Evolutionary conservation across 2,797 vertebrate genomes (phyloP).

Genomic region (Esox masquinongy): DNA sequence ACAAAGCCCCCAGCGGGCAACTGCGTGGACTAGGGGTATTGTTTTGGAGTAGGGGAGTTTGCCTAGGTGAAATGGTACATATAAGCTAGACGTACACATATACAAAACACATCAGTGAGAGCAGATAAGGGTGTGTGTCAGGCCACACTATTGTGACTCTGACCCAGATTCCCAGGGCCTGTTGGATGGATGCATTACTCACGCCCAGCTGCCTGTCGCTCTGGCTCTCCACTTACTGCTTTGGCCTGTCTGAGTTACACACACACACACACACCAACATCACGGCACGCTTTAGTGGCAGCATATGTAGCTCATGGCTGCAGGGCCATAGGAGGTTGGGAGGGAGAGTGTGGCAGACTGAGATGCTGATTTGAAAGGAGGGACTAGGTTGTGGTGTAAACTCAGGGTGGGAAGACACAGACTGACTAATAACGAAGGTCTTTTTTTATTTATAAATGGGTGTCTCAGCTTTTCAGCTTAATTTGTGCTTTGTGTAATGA

Average conservation of each 20-base stretch:
- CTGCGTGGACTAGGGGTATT: neutral
- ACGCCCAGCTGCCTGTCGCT: conserved; percentile 62
- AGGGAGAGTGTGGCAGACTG: conserved; percentile 18
- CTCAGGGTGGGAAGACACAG: neutral
- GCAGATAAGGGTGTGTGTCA: neutral
- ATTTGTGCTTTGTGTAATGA: neutral
- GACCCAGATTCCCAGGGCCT: conserved; percentile 67
- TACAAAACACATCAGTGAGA: neutral
- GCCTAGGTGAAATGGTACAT: neutral
- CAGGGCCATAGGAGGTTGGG: conserved; percentile 38
- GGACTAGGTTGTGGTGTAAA: conserved; percentile 8
- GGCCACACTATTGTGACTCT: conserved; percentile 44
- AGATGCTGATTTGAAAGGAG: conserved; percentile 36
- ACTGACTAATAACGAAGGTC: neutral
- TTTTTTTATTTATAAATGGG: neutral
- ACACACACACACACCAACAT: conserved; percentile 13
- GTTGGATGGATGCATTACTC: conserved; percentile 62
- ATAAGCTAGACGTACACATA: neutral
- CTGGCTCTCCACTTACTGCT: conserved; percentile 41
- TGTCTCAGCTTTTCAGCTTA: neutral
- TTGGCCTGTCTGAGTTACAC: conserved; percentile 39
- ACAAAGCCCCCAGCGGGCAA: neutral
- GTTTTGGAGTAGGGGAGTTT: neutral
- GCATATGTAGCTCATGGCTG: conserved; percentile 57
- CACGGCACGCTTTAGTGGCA: conserved; percentile 36